Evolutionary conservation across 2,888 invertebrate genomes (phyloP).

Genomic region (Drosophila cracens): DNA sequence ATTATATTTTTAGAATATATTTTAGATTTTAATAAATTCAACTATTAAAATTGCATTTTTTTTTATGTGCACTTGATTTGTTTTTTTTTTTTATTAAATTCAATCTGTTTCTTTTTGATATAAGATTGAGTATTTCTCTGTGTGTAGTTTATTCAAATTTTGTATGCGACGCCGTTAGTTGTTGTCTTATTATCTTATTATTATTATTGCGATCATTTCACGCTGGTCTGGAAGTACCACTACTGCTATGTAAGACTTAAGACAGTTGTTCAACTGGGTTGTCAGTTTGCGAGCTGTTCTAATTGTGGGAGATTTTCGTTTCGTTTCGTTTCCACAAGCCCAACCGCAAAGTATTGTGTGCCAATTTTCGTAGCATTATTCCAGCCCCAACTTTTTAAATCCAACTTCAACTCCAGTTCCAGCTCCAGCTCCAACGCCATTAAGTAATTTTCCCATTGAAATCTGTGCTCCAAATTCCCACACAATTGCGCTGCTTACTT

Average conservation of each 20-base stretch:
- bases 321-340: constrained; percentile 3
- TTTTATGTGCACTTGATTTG: too few species aligned
- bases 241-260: not conserved
- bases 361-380: constrained; percentile 53
- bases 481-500: constrained; percentile 66
- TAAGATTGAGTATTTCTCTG: not conserved
- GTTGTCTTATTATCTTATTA: constrained; percentile 44
- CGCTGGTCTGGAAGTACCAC: constrained; percentile 2
- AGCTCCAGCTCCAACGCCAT: constrained; percentile 40
- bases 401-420: constrained; percentile 7
- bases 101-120: not conserved
- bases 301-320: constrained; percentile 70
- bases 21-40: too few species aligned
- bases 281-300: constrained; percentile 39
- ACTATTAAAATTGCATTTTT: fast-evolving
- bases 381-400: constrained; percentile 17
- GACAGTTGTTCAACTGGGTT: constrained; percentile 7
- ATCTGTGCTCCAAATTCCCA: constrained; percentile 66
- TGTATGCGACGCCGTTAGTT: constrained; percentile 64
- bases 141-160: constrained; percentile 61
- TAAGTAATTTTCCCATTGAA: constrained; percentile 78
- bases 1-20: too few species aligned
- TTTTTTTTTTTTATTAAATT: not conserved
- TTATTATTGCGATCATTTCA: constrained; percentile 39
- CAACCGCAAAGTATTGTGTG: constrained; percentile 60